Evolutionary conservation across 2,797 vertebrate genomes (phyloP), one percentile per base, ranked within the genome.

Genomic region (Moxostoma hubbsi): DNA sequence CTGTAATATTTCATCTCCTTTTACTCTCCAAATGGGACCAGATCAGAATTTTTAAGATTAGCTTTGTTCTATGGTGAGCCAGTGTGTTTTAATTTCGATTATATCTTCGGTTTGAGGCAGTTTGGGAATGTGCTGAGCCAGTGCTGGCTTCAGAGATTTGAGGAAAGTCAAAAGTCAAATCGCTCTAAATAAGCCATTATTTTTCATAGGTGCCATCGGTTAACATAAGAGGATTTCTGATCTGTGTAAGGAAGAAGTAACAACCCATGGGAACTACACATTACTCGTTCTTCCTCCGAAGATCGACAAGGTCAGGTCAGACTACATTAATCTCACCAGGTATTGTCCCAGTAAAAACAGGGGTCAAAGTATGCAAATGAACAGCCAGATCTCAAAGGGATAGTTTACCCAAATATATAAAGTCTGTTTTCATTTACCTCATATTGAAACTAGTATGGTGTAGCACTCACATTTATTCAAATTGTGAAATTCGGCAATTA

Each of bases 11-110:
- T 83, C 65, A 80, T 80, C 83, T 65, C 71, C 49, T 72, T 81
- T 81, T 16, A 86, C 80, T 76, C 77, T 81, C 85, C 75, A 72
- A 81, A 85, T 62, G 80, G 76, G 81, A 93, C 91, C 85, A 86
- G 87, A 81, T 53, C 84, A 73, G 75, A 85, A 78, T 49, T 84
- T 79, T 75, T 85, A 72, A 87, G 70, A 77, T 64, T 71, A 75
- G 70, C 83, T 89, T 86, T 81, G 68, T 72, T 83, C 81, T 12
- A 73, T 36, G 36, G 36, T 36, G 4, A 36, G 36, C 36, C 77
- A 53, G 12, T 45, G 58, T 57, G 43, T 50, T 73, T 66, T 54
- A 66, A 64, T 74, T 81, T 46, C 12, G 46, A 59, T 70, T n/a
- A 75, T 55, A 69, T 54, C 16, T 47, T 57, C 57, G 58, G 59